phyloP scores from a whole-genome alignment of 2,797 vertebrate genomes.

The Karalla daura region DNA sequence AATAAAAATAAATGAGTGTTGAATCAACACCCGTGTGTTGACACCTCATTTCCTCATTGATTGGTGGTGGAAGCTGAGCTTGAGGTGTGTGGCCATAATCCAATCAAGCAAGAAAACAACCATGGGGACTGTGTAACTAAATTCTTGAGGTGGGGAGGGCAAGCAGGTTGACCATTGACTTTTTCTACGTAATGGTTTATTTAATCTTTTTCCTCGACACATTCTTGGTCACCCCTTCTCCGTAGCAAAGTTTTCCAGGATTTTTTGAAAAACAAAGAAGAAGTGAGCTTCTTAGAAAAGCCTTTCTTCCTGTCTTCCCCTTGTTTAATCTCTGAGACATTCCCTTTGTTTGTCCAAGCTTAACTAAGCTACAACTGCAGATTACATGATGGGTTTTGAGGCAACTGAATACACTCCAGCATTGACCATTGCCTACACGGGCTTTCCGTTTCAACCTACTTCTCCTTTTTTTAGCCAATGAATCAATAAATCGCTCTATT shows the following conservation, averaged over 20 bases:
- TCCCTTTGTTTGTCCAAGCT: conserved; percentile 29
- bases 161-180: conserved; percentile 22
- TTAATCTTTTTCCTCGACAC: conserved; percentile 1
- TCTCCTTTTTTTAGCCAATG: conserved; percentile 54
- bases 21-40: conserved; percentile 85
- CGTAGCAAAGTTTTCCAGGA: not conserved
- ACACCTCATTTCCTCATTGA: conserved; percentile 88
- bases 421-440: not conserved
- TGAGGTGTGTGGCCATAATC: conserved; percentile 87
- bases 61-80: conserved; percentile 79
- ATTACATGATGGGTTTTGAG: conserved; percentile 23
- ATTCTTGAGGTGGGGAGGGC: conserved; percentile 46
- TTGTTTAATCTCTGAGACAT: conserved; percentile 18
- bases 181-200: conserved; percentile 13
- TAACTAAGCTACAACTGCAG: conserved; percentile 11
- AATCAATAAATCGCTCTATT: conserved; percentile 83
- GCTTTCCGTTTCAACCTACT: conserved; percentile 24
- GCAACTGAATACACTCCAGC: conserved; percentile 16
- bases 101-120: conserved; percentile 82
- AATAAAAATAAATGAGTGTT: conserved; percentile 84
- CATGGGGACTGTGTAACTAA: conserved; percentile 70
- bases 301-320: not conserved
- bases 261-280: not conserved
- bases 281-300: conserved; percentile 9
- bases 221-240: not conserved